A percentile compares a stretch with the other conserved stretches of the same genome.
phyloP scores from a whole-genome alignment of 2,888 invertebrate species.

The Pocota personata region DNA sequence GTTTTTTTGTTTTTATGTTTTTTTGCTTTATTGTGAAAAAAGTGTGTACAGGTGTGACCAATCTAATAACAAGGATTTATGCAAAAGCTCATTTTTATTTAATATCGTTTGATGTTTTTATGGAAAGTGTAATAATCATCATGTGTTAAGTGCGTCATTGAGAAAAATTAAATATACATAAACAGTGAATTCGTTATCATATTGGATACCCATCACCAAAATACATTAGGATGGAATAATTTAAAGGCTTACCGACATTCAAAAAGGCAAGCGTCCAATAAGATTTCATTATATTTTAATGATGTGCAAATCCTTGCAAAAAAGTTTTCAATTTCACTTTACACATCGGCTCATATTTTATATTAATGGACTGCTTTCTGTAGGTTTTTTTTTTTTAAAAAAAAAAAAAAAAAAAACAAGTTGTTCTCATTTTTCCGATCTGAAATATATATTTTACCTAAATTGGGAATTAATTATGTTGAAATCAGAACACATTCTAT shows the following conservation, averaged over 20 bases:
- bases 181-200: constrained; percentile 8
- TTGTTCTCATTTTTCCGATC: not conserved
- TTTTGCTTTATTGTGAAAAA: not conserved
- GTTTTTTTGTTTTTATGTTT: not conserved
- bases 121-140: not conserved
- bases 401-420: not conserved
- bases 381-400: no score
- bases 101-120: not conserved
- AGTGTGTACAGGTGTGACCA: not conserved
- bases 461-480: no score
- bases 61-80: not conserved
- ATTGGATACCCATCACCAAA: constrained; percentile 15
- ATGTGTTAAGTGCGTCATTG: constrained; percentile 4
- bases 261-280: constrained; percentile 12
- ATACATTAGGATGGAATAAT: constrained; percentile 5
- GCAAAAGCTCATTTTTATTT: not conserved
- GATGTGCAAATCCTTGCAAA: constrained; percentile 24
- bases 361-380: constrained; percentile 5
- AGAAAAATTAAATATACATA: not conserved
- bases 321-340: constrained; percentile 16
- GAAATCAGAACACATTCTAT: no score
- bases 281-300: constrained; percentile 23
- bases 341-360: not conserved
- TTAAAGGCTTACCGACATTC: not conserved
- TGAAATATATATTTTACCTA: not conserved